Percentiles rank a stretch among this genome's conserved stretches.
These are phyloP conservation scores for Acronicta aceris DNA, from an alignment of 2,888 invertebrate genomes.

Conservation along the genomic window DNA sequence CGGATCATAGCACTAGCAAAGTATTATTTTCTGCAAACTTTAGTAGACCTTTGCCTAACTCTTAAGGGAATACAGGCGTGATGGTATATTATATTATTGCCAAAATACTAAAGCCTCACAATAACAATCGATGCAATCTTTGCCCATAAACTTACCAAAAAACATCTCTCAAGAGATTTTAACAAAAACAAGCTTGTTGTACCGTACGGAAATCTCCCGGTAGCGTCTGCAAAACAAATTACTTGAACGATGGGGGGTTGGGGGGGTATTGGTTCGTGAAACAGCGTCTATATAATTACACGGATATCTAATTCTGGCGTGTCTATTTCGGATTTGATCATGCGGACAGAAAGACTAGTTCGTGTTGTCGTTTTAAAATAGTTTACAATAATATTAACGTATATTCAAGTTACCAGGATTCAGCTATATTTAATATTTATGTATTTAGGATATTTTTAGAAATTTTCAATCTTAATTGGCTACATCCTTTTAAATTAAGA, in stretches of 20 bases:
- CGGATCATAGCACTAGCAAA: too few relatives aligned
- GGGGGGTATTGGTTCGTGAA: slow-evolving; percentile 54
- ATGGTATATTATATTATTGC: neutral
- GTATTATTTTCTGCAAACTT: too few relatives aligned
- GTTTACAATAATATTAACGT: too few relatives aligned
- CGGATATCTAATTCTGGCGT: slow-evolving; percentile 49
- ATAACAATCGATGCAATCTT: slow-evolving; percentile 1
- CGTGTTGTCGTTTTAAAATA: neutral
- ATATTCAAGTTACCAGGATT: too few relatives aligned
- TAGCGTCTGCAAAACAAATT: slow-evolving; percentile 56
- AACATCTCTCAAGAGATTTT: slow-evolving; percentile 40
- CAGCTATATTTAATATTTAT: too few relatives aligned
- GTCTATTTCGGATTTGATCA: slow-evolving; percentile 27
- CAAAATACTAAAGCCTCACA: neutral
- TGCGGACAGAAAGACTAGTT: slow-evolving; percentile 30
- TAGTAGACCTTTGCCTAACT: too few relatives aligned
- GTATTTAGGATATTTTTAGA: too few relatives aligned
- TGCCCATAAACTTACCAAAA: slow-evolving; percentile 15
- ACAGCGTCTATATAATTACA: slow-evolving; percentile 59
- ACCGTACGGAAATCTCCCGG: slow-evolving; percentile 38
- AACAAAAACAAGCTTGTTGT: slow-evolving; percentile 48
- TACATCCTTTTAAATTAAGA: too few relatives aligned
- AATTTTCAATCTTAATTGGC: too few relatives aligned
- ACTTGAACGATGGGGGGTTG: slow-evolving; percentile 38
- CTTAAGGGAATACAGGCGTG: too few relatives aligned